Base-by-base conservation (phyloP, 2,888 invertebrate genomes). In the Teleogryllus oceanicus region DNA sequence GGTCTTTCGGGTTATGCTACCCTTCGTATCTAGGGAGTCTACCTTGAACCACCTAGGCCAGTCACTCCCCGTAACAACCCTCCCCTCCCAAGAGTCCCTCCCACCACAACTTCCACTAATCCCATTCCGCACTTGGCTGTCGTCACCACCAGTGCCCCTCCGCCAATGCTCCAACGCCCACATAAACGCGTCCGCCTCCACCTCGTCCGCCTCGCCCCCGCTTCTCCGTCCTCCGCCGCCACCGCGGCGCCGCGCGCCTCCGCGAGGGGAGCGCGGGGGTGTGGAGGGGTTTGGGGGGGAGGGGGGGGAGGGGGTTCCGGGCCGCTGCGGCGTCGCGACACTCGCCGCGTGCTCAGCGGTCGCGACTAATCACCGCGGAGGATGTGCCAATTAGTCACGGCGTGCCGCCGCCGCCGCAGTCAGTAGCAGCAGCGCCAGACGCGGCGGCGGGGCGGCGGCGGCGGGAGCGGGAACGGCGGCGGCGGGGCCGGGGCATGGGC, bases 291-390 rank as follows among this genome's bases (percentile, higher is more conserved):
- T 4, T 5, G 1, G 8, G 37, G 8, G 5, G 37, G 37, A 8
- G 37, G 5, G 4, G 37, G 62, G n/a, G 11, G 13, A 5, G 62
- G 62, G 62, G 5, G 62, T 62, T 62, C n/a, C 62, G 62, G 62
- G 13, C 62, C n/a, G 62, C 62, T 62, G 62, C 62, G 62, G n/a
- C 62, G 62, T 62, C 62, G 62, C 62, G 62, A 62, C 62, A 62
- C 62, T 62, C 62, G 13, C 62, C 62, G 13, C 62, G 62, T 62
- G 62, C 62, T 62, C 62, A 62, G 62, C 62, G 62, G 16, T 62
- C 62, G 62, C 62, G 62, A 62, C 62, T 62, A 62, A 62, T 62
- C 62, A 62, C 62, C 62, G 62, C 62, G 62, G 62, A 62, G 62
- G 62, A 62, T n/a, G 62, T 62, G 62, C 62, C 62, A 62, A 62